A percentile compares a stretch with the other conserved stretches of the same genome.
Conservation (phyloP, 2,888 invertebrate species). For the Listrodromus nycthemerus region DNA sequence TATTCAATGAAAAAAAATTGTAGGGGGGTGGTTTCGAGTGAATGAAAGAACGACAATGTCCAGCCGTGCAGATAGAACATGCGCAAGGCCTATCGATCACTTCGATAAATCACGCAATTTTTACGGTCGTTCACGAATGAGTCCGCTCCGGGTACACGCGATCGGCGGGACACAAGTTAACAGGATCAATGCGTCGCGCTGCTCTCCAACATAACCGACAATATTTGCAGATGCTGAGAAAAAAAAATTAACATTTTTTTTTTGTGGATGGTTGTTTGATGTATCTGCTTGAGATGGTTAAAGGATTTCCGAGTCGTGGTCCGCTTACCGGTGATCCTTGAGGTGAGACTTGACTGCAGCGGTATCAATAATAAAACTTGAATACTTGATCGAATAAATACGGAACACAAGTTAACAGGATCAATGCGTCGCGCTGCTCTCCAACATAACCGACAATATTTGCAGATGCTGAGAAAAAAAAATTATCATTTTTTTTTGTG, state of each 20-base stretch:
- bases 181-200: neutral
- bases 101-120: slow-evolving; percentile 46
- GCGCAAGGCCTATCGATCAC: slow-evolving; percentile 47
- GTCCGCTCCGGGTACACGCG: slow-evolving; percentile 41
- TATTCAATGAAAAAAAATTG: slow-evolving; percentile 18
- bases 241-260: neutral
- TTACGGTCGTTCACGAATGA: slow-evolving; percentile 41
- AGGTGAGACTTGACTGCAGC: no score
- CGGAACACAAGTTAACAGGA: neutral
- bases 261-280: neutral
- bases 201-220: neutral
- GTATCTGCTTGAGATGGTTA: neutral
- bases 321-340: no score
- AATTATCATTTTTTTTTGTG: neutral
- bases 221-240: neutral
- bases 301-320: neutral
- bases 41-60: slow-evolving; percentile 2
- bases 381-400: no score
- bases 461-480: neutral
- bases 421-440: slow-evolving; percentile 2
- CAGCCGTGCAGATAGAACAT: neutral
- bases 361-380: no score
- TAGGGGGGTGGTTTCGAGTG: neutral
- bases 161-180: neutral
- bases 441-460: neutral